phyloP scores from a whole-genome alignment of 1,140 invertebrate genomes.

The Dermatophagoides farinae region DNA sequence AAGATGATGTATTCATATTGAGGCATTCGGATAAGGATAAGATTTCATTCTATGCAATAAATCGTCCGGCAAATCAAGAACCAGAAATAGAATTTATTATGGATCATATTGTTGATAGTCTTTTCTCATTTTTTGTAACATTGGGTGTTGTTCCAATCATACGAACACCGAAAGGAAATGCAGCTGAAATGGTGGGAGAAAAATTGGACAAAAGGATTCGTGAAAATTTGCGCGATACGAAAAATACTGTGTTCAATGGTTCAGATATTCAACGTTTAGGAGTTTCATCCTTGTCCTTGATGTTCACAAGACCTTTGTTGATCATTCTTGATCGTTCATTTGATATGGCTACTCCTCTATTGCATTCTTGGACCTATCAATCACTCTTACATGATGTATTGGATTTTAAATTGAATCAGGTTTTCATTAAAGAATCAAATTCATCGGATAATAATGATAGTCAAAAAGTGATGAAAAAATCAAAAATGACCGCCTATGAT shows the following conservation, averaged over 20 bases:
- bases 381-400: constrained; percentile 86
- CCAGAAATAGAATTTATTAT: constrained; percentile 86
- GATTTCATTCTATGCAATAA: constrained; percentile 88
- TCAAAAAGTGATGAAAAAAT: constrained; percentile 7
- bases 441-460: constrained; percentile 22
- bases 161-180: constrained; percentile 78
- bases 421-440: constrained; percentile 49
- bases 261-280: not conserved
- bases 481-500: constrained; percentile 58
- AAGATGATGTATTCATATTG: constrained; percentile 91
- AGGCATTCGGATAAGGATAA: constrained; percentile 71
- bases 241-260: constrained; percentile 68
- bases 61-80: constrained; percentile 80
- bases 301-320: constrained; percentile 70
- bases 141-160: constrained; percentile 85
- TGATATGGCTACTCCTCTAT: constrained; percentile 88
- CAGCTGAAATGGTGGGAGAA: constrained; percentile 91
- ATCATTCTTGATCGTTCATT: constrained; percentile 83
- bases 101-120: constrained; percentile 79
- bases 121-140: constrained; percentile 94
- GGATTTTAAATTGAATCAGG: constrained; percentile 67
- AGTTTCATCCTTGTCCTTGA: not conserved
- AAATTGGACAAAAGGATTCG: constrained; percentile 90
- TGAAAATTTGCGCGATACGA: constrained; percentile 85
- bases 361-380: constrained; percentile 99